Evolutionary conservation across 1,140 invertebrate genomes (phyloP).

Genomic region (Cyclina sinensis): DNA sequence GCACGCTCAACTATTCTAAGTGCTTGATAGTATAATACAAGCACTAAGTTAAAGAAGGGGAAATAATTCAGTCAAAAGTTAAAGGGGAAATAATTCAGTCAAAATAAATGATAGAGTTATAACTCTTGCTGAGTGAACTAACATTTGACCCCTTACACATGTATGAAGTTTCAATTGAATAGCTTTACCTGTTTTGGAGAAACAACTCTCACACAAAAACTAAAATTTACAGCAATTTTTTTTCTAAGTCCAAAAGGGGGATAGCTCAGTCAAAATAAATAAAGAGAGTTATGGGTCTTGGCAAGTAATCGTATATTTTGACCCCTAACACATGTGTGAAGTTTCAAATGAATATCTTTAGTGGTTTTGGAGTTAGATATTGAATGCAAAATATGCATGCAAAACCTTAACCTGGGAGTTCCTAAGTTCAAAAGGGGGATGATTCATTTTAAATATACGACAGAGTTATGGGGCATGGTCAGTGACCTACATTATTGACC

Average conservation of each 20-base stretch:
- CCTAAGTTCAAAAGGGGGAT: too few species aligned
- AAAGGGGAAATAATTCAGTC: slow-evolving; percentile 1
- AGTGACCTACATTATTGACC: neutral
- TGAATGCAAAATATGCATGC: neutral
- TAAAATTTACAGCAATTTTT: neutral
- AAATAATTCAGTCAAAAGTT: slow-evolving; percentile 2
- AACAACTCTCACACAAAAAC: neutral
- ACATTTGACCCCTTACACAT: slow-evolving; percentile 1
- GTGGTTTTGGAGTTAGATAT: neutral
- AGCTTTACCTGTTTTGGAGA: neutral
- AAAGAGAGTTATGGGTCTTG: neutral
- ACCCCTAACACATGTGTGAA: neutral
- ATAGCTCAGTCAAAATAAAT: neutral
- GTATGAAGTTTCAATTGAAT: slow-evolving; percentile 7
- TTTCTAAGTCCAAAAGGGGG: slow-evolving; percentile 1
- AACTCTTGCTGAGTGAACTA: neutral
- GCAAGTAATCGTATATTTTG: neutral
- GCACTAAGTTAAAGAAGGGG: slow-evolving; percentile 6
- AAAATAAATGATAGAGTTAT: slow-evolving; percentile 1
- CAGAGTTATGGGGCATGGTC: neutral
- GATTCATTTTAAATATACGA: neutral
- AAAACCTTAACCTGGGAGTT: neutral
- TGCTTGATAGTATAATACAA: slow-evolving; percentile 3
- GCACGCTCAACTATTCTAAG: neutral
- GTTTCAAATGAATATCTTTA: slow-evolving; percentile 4